These are phyloP conservation scores for Chrysopa pallens DNA, from an alignment of 1,140 invertebrate species.

Conservation along the genomic window DNA sequence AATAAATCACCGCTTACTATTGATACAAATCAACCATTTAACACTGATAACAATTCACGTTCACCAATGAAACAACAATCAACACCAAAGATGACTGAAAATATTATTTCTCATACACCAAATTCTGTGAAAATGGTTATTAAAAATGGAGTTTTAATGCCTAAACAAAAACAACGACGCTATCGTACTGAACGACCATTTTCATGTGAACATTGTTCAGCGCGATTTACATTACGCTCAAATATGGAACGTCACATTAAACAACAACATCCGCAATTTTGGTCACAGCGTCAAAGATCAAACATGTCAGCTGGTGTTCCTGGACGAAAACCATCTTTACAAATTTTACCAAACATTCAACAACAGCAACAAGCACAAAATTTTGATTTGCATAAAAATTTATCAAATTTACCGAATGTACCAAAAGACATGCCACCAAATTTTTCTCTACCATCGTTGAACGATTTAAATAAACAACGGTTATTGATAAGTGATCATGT, in stretches of 20 bases:
- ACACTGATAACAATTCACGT: conserved; percentile 9
- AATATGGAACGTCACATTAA: conserved; percentile 91
- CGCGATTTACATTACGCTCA: conserved; percentile 72
- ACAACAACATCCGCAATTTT: conserved; percentile 78
- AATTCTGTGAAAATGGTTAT: conserved; percentile 76
- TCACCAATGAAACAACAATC: conserved; percentile 18
- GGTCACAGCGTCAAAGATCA: conserved; percentile 53
- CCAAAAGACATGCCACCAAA: not conserved
- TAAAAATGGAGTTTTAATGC: conserved; percentile 74
- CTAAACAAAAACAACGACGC: conserved; percentile 75
- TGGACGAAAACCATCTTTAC: conserved; percentile 22
- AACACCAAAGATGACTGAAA: conserved; percentile 6
- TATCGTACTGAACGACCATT: conserved; percentile 84
- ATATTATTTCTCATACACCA: conserved; percentile 20
- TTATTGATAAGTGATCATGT: conserved; percentile 43
- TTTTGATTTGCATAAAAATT: conserved; percentile 12
- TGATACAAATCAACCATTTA: conserved; percentile 9
- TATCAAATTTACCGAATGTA: not conserved
- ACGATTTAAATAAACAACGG: conserved; percentile 7
- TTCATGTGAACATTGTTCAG: conserved; percentile 72
- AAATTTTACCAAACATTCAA: conserved; percentile 4
- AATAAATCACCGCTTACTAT: conserved; percentile 15
- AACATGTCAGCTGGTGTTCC: conserved; percentile 27
- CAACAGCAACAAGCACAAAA: conserved; percentile 7
- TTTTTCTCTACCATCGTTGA: not conserved